A percentile compares a stretch with the other conserved stretches of the same genome.
phyloP scores from a whole-genome alignment of 1,140 invertebrate species.

The Drosophila ironensis region DNA sequence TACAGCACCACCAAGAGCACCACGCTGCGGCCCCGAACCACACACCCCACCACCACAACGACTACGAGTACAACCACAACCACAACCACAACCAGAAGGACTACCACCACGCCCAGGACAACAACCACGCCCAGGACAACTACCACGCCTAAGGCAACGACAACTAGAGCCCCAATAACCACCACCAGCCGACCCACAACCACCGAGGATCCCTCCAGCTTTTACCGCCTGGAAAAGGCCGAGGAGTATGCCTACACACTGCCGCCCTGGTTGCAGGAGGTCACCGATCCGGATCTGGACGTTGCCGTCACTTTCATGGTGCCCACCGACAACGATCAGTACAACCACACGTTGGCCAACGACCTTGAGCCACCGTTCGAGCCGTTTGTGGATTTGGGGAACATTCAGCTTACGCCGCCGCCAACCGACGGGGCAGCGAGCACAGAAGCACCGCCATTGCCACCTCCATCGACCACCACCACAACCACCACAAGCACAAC shows the following conservation, averaged over 20 bases:
- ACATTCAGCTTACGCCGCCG: constrained; percentile 64
- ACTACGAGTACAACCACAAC: constrained; percentile 30
- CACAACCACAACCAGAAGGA: constrained; percentile 12
- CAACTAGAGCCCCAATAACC: constrained; percentile 8
- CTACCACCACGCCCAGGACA: constrained; percentile 15
- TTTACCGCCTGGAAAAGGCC: constrained; percentile 43
- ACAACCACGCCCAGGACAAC: constrained; percentile 1
- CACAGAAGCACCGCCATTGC: neutral
- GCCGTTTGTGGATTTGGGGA: constrained; percentile 66
- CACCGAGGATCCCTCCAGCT: constrained; percentile 51
- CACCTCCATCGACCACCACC: constrained; percentile 2
- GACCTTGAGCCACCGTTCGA: constrained; percentile 71
- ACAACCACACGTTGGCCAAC: constrained; percentile 61
- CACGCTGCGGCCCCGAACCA: constrained; percentile 4
- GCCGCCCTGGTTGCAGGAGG: constrained; percentile 69
- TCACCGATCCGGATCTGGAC: constrained; percentile 76
- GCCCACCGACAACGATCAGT: constrained; percentile 70
- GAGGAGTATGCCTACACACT: constrained; percentile 70
- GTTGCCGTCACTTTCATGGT: constrained; percentile 74
- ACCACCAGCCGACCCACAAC: constrained; percentile 36
- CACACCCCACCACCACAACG: constrained; percentile 8
- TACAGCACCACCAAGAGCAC: constrained; percentile 61
- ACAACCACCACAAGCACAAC: constrained; percentile 20
- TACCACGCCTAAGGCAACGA: constrained; percentile 19
- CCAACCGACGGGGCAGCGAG: neutral